These are phyloP conservation scores for Tridacna crocea DNA, from an alignment of 2,888 invertebrate genomes.

Conservation along the genomic window DNA sequence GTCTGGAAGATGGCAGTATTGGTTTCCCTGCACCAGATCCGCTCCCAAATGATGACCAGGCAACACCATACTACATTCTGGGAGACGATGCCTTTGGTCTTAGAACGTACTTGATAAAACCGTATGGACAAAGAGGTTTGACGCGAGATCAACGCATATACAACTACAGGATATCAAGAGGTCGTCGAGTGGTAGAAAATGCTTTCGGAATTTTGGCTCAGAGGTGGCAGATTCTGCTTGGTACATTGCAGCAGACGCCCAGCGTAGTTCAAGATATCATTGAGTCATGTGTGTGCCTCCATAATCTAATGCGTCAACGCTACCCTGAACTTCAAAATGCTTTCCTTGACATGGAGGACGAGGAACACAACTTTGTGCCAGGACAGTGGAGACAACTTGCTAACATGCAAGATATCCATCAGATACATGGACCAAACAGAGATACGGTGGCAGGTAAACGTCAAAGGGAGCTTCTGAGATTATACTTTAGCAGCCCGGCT, in stretches of 20 bases:
- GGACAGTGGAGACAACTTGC: slow-evolving; percentile 58
- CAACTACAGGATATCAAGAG: slow-evolving; percentile 16
- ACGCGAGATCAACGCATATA: not conserved
- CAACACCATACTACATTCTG: slow-evolving; percentile 59
- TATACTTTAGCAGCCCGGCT: slow-evolving; percentile 45
- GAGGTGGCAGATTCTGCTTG: slow-evolving; percentile 55
- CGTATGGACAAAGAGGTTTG: slow-evolving; percentile 20
- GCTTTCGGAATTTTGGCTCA: too few species aligned
- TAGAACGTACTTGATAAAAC: slow-evolving; percentile 17
- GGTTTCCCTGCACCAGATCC: slow-evolving; percentile 56
- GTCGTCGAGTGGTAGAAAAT: slow-evolving; percentile 12
- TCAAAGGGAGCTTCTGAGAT: slow-evolving; percentile 48
- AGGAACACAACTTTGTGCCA: slow-evolving; percentile 41
- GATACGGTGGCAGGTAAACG: slow-evolving; percentile 38
- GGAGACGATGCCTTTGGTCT: slow-evolving; percentile 59
- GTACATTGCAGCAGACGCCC: slow-evolving; percentile 52
- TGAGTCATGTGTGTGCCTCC: slow-evolving; percentile 47
- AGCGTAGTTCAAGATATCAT: slow-evolving; percentile 35
- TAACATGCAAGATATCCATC: slow-evolving; percentile 45
- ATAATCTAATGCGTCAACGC: slow-evolving; percentile 60
- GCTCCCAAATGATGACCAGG: slow-evolving; percentile 52
- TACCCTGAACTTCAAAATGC: slow-evolving; percentile 49
- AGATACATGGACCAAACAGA: slow-evolving; percentile 36
- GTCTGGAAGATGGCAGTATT: slow-evolving; percentile 49
- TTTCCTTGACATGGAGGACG: slow-evolving; percentile 54